These are phyloP conservation scores for Mastomys coucha DNA, from an alignment of 2,113 vertebrate species.

Conservation along the genomic window DNA sequence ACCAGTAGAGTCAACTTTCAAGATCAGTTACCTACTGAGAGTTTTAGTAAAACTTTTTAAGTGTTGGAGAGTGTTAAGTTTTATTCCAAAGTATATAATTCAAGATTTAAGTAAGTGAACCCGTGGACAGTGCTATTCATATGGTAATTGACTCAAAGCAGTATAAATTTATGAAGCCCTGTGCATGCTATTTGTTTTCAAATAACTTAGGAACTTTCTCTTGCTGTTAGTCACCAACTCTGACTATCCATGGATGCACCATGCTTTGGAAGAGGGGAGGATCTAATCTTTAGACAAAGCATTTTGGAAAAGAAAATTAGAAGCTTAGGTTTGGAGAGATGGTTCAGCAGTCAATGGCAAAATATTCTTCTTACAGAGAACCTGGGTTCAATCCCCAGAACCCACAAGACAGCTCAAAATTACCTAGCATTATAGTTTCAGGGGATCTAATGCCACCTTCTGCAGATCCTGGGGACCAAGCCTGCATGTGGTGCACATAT, in stretches of 20 bases:
- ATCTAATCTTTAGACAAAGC: neutral
- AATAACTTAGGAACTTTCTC: neutral
- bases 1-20: neutral
- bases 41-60: constrained; percentile 19
- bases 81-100: constrained; percentile 12
- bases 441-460: neutral
- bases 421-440: neutral
- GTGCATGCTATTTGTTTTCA: neutral
- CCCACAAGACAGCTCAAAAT: neutral
- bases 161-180: neutral
- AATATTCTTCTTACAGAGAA: neutral
- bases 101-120: neutral
- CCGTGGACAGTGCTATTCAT: neutral
- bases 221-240: neutral
- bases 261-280: neutral
- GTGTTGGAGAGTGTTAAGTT: neutral
- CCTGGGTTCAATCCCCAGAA: neutral
- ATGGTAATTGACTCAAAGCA: neutral
- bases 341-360: neutral
- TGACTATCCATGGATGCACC: neutral
- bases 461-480: neutral
- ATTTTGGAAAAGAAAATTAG: neutral
- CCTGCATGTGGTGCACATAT: neutral
- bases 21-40: neutral
- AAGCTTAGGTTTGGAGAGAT: neutral